phyloP scores from a whole-genome alignment of 2,797 vertebrate genomes.

The Spinibarbus caldwelli region DNA sequence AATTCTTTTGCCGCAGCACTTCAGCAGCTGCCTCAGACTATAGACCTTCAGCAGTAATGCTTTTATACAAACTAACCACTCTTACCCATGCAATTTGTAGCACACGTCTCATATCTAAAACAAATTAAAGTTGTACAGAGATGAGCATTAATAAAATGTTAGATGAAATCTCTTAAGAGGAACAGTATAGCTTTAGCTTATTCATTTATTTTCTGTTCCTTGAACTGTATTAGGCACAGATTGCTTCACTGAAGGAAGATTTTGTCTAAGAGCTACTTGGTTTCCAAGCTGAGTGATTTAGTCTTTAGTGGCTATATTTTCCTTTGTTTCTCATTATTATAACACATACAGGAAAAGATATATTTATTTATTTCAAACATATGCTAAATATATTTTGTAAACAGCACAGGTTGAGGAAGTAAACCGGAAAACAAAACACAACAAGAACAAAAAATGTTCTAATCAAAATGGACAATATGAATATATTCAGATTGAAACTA shows the following conservation, averaged over 20 bases:
- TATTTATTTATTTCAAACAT: not conserved
- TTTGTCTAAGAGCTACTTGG: not conserved
- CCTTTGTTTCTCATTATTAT: not conserved
- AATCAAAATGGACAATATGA: not conserved
- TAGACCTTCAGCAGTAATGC: constrained; percentile 48
- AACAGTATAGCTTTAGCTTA: not conserved
- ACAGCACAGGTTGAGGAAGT: not conserved
- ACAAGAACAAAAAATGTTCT: not conserved
- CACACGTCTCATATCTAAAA: constrained; percentile 17
- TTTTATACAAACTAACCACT: constrained; percentile 45
- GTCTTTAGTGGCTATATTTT: not conserved
- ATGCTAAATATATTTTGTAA: not conserved
- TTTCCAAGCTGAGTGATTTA: not conserved
- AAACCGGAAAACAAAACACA: not conserved
- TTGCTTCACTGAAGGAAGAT: not conserved
- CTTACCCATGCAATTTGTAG: constrained; percentile 24
- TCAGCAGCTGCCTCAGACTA: constrained; percentile 49
- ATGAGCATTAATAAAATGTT: not conserved
- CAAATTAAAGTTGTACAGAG: constrained; percentile 23
- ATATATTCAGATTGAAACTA: not conserved
- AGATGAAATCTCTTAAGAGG: constrained; percentile 17
- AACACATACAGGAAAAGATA: not conserved
- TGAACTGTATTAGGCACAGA: constrained; percentile 17
- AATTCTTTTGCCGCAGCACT: constrained; percentile 57
- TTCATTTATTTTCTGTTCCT: not conserved